phyloP scores from a whole-genome alignment of 2,888 invertebrate species.

The Dendrolimus houi region DNA sequence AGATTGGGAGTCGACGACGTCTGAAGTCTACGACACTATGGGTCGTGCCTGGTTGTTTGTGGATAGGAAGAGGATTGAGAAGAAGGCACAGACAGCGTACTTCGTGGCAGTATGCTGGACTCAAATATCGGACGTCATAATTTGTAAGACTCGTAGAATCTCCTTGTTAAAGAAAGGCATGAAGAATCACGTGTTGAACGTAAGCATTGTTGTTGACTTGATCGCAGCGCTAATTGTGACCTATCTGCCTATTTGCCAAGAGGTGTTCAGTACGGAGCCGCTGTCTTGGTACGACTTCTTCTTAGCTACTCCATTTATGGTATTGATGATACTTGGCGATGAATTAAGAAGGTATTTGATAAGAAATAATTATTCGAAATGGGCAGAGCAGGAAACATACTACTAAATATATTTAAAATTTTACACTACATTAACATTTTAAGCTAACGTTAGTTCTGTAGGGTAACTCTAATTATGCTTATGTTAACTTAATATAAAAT shows the following conservation, averaged over 20 bases:
- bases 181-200: conserved; percentile 80
- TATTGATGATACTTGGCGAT: conserved; percentile 84
- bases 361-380: conserved; percentile 80
- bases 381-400: conserved; percentile 85
- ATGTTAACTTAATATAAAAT: too few relatives aligned
- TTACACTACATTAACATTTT: not conserved
- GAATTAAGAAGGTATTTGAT: conserved; percentile 83
- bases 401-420: conserved; percentile 57
- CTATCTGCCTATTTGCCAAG: conserved; percentile 82
- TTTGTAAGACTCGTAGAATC: conserved; percentile 86
- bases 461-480: too few relatives aligned
- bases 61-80: conserved; percentile 82
- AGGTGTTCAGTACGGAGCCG: conserved; percentile 82
- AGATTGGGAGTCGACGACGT: conserved; percentile 81
- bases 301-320: conserved; percentile 82
- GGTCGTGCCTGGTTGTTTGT: conserved; percentile 84
- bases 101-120: conserved; percentile 87
- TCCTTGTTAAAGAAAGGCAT: conserved; percentile 86
- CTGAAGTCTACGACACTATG: conserved; percentile 81
- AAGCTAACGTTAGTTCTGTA: too few relatives aligned
- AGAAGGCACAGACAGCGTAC: conserved; percentile 86
- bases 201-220: conserved; percentile 79
- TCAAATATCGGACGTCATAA: conserved; percentile 86
- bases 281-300: conserved; percentile 82
- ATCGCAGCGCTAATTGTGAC: conserved; percentile 80